Base-by-base conservation (phyloP, 2,888 invertebrate species). In the Steinernema scapterisci region DNA sequence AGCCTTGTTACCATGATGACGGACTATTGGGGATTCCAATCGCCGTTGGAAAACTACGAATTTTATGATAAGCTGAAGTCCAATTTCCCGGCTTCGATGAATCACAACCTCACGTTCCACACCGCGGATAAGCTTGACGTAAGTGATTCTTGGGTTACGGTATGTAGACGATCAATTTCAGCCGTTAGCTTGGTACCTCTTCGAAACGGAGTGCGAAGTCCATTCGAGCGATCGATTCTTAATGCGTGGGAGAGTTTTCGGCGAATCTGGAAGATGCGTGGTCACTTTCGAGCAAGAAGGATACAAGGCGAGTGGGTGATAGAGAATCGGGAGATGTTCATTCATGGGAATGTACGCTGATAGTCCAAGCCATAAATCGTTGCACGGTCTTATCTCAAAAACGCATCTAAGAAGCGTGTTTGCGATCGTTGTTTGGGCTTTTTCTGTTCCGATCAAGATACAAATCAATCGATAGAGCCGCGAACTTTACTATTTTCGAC, bases 191-290 rank as follows among this genome's bases (percentile, higher is more conserved):
- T 63, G 63, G 63, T 63, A n/a, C 16, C 19, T 63, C 11, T 27
- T 27, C 31, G 38, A 38, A 63, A 31, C 63, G 31, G 31, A 27
- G 31, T 63, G 63, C 38, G 16, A n/a, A 7, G 38, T 63, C 16
- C 63, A 63, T 31, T 63, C 63, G 3, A 25, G 38, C 38, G 27
- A 31, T 31, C 63, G 63, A 3, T 63, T 63, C n/a, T 38, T 63
- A 9, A 63, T 31, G 63, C 25, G 27, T 7, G 63, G 63, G 27
- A 27, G 16, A 25, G 27, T 63, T 27, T 63, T 63, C n/a, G 63
- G 31, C 16, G 7, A 31, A 27, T 11, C 31, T 13, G 63, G 63
- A 31, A 63, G 25, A 7, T 63, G 63, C 31, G 63, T 63, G 23
- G 9, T 31, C 16, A 63, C 25, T 16, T 63, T 31, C 19, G 25